These are phyloP conservation scores for Nibea coibor DNA, from an alignment of 2,113 vertebrate species.

Conservation along the genomic window DNA sequence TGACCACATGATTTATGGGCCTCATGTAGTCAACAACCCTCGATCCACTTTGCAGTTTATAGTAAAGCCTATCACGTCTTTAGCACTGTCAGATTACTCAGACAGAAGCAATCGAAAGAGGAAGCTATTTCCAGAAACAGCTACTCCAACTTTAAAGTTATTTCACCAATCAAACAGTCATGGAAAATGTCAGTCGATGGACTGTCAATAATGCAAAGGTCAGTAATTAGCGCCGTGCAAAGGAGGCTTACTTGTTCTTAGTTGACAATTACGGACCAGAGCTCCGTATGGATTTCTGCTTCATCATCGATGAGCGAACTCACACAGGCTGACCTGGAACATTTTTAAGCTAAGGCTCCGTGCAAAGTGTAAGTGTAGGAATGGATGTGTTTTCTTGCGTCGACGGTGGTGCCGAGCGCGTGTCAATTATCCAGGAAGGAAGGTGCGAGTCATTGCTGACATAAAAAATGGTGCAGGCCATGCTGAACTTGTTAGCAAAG, in stretches of 20 bases:
- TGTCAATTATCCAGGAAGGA: neutral
- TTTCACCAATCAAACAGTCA: constrained; percentile 45
- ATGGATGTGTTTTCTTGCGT: neutral
- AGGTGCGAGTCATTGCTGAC: neutral
- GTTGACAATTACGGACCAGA: constrained; percentile 38
- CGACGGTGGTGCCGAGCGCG: neutral
- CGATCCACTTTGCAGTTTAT: neutral
- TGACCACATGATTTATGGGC: neutral
- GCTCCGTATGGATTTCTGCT: constrained; percentile 47
- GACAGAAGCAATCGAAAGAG: neutral
- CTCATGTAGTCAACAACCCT: neutral
- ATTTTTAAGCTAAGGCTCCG: neutral
- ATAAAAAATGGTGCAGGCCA: neutral
- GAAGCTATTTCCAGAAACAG: constrained; percentile 45
- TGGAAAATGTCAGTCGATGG: constrained; percentile 53
- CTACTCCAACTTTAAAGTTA: constrained; percentile 27
- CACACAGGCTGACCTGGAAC: neutral
- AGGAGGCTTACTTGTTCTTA: constrained; percentile 59
- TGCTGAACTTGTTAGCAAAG: too few species aligned
- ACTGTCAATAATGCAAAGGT: constrained; percentile 71
- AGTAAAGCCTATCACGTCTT: neutral
- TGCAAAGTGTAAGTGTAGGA: neutral
- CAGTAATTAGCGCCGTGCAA: constrained; percentile 65
- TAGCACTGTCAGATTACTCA: constrained; percentile 1
- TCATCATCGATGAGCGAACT: constrained; percentile 3